Base-by-base conservation (phyloP, 2,888 invertebrate species). In the Dicycla oo region DNA sequence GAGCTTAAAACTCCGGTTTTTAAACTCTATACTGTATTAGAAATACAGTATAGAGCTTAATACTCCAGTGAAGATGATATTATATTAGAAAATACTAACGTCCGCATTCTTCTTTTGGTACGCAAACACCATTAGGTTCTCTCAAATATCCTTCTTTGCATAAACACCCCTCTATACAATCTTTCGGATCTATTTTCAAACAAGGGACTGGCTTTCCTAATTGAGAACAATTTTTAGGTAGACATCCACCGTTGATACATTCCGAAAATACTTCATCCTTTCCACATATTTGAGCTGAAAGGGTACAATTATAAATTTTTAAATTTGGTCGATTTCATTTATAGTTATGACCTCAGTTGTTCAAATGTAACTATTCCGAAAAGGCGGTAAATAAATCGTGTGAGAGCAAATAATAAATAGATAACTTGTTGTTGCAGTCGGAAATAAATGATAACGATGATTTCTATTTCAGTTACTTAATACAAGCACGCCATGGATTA, bases 201-300 rank as follows among this genome's bases (percentile, higher is more conserved):
- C 91, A 91, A 3, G 83, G 82, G 10, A 89, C 74, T 10, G 79
- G 79, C 30, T 78, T 73, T 1, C 88, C 89, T 34, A 87, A 63
- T 74, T 91, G 87, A 0, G 88, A 85, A 76, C 92, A 92, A 61
- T 88, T 89, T 72, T 82, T 84, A 0, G 83, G 71, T 38, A 74
- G 64, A 78, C 92, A 92, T n/a, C 88, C 88, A 10, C 87, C 87
- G 34, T 92, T 88, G 20, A 78, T 85, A 56, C 91, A 91, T 1
- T 83, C 67, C 0, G 87, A 88, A 65, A 80, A 89, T 4, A 88
- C 88, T 86, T 91, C 89, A 57, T 91, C 73, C 5, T 56, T 47
- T 57, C 76, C 69, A 64, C 89, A 89, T 47, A 54, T 45, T 34
- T 80, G 82, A 15, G 81, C 85, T 87, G 40, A 34, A 79, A 84